phyloP scores from a whole-genome alignment of 2,797 vertebrate genomes.

The Rhinoraja longicauda region DNA sequence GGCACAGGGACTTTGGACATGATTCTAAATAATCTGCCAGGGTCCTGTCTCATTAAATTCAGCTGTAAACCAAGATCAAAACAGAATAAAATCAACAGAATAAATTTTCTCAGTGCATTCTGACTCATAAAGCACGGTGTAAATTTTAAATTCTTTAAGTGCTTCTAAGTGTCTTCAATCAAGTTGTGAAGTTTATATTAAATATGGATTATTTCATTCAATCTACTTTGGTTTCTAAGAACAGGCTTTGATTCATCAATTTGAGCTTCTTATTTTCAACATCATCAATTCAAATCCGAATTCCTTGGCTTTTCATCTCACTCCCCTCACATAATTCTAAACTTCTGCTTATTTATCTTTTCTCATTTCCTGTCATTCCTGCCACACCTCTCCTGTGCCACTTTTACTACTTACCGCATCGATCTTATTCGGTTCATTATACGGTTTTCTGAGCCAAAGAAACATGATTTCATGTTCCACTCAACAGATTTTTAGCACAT shows the following conservation, averaged over 20 bases:
- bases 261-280: not conserved
- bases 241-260: not conserved
- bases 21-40: not conserved
- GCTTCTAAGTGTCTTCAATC: not conserved
- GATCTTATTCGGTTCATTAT: not conserved
- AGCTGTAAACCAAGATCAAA: not conserved
- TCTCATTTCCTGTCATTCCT: not conserved
- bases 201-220: not conserved
- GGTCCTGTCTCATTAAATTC: conserved; percentile 19
- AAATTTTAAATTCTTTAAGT: not conserved
- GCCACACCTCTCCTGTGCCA: not conserved
- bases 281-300: not conserved
- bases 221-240: not conserved
- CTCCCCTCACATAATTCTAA: not conserved
- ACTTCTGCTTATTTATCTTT: not conserved
- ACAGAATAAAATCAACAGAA: not conserved
- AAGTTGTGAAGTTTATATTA: not conserved
- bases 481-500: not conserved
- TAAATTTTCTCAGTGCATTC: not conserved
- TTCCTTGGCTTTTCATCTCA: not conserved
- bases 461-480: not conserved
- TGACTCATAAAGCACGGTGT: not conserved
- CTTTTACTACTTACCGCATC: not conserved
- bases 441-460: not conserved
- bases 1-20: not conserved